Evolutionary conservation across 1,140 invertebrate species (phyloP).

Genomic region (Paracyclopina nana): DNA sequence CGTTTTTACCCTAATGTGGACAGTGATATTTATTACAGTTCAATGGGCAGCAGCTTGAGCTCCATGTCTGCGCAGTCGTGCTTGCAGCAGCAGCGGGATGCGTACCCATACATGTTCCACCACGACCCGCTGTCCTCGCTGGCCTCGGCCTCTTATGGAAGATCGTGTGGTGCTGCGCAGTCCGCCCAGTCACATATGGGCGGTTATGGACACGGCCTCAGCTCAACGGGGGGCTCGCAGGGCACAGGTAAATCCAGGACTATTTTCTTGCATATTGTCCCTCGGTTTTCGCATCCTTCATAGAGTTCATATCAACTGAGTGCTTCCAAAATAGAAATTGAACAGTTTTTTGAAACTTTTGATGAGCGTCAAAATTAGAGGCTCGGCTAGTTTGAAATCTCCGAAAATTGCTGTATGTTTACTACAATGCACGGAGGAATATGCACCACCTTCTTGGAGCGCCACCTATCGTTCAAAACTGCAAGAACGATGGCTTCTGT

Average conservation of each 20-base stretch:
- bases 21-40: neutral
- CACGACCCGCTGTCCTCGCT: constrained; percentile 14
- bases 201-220: neutral
- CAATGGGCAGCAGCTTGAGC: constrained; percentile 1
- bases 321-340: too few species aligned
- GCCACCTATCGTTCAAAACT: too few species aligned
- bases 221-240: neutral
- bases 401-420: too few species aligned
- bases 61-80: constrained; percentile 6
- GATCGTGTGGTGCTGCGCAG: neutral
- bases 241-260: neutral
- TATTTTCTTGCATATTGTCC: neutral
- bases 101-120: constrained; percentile 10
- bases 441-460: too few species aligned
- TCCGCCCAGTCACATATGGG: constrained; percentile 3
- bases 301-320: too few species aligned
- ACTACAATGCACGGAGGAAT: too few species aligned
- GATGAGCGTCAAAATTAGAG: too few species aligned
- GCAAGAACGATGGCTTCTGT: too few species aligned
- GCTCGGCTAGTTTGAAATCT: too few species aligned
- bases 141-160: constrained; percentile 8
- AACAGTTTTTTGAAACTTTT: too few species aligned
- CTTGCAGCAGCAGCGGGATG: constrained; percentile 10
- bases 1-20: neutral
- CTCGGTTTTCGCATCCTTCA: neutral